Conservation (phyloP, 2,113 vertebrate genomes). For the Pseudolaguvia tuberculata region DNA sequence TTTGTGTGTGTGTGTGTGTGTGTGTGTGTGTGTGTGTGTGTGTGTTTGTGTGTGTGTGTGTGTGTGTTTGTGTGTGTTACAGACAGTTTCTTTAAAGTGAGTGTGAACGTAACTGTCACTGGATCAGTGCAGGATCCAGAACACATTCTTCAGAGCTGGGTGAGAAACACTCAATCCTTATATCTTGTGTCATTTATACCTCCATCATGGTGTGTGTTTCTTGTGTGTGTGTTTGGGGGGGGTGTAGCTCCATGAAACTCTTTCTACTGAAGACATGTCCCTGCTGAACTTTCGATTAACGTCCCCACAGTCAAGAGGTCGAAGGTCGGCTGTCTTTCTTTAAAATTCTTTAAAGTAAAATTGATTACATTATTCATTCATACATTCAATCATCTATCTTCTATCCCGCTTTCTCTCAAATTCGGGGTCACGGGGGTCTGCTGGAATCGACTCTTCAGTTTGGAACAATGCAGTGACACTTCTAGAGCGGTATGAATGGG, state of each 20-base stretch:
- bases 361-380: too few relatives aligned
- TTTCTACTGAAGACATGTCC: constrained; percentile 54
- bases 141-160: constrained; percentile 58
- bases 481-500: neutral
- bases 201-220: neutral
- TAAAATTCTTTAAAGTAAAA: neutral
- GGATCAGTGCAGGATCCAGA: constrained; percentile 46
- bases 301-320: constrained; percentile 15
- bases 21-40: too few relatives aligned
- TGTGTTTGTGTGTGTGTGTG: constrained; percentile 4
- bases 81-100: constrained; percentile 63
- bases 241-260: constrained; percentile 57
- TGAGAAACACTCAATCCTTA: constrained; percentile 39
- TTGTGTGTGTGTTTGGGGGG: constrained; percentile 21
- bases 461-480: neutral
- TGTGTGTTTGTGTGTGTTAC: constrained; percentile 15
- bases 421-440: too few relatives aligned
- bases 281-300: constrained; percentile 59
- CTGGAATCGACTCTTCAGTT: constrained; percentile 23
- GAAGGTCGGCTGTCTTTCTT: constrained; percentile 43
- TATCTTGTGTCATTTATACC: neutral
- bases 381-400: too few relatives aligned
- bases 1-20: too few relatives aligned
- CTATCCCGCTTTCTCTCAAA: too few relatives aligned
- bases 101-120: constrained; percentile 57